These are phyloP conservation scores for Drosophila hawaiiensis DNA, from an alignment of 2,888 invertebrate genomes.

Conservation along the genomic window DNA sequence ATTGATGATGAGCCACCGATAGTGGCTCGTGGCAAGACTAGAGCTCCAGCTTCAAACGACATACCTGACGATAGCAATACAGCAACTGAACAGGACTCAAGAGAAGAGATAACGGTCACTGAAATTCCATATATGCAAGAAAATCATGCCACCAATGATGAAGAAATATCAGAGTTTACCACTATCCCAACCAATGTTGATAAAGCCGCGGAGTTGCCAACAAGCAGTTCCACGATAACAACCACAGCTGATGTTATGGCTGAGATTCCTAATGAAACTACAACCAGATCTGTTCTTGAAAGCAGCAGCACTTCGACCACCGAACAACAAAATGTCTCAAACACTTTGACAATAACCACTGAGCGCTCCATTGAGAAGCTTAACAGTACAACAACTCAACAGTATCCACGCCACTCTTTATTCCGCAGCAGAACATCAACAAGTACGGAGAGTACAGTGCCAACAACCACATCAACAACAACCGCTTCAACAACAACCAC, in stretches of 20 bases:
- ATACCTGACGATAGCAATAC: slow-evolving; percentile 54
- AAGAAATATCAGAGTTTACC: slow-evolving; percentile 3
- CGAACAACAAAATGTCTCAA: neutral
- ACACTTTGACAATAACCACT: neutral
- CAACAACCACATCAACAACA: slow-evolving; percentile 2
- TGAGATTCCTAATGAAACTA: neutral
- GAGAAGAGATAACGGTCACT: slow-evolving; percentile 28
- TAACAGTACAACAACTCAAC: neutral
- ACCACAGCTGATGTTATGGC: neutral
- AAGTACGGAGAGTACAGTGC: slow-evolving; percentile 2
- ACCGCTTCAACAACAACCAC: neutral
- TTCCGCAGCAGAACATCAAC: neutral
- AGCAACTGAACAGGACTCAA: slow-evolving; percentile 56
- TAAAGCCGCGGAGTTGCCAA: neutral
- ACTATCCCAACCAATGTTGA: slow-evolving; percentile 3
- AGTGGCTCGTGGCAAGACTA: slow-evolving; percentile 37
- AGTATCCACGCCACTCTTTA: neutral
- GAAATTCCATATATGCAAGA: neutral
- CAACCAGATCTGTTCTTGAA: neutral
- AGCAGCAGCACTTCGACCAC: slow-evolving; percentile 8
- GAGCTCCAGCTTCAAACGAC: slow-evolving; percentile 37
- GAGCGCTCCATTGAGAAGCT: neutral
- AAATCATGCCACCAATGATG: neutral
- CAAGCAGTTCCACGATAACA: neutral
- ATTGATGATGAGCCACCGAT: slow-evolving; percentile 50